Conservation (phyloP, 30 jellyfish, hydroid and myxozoan genomes). For the Aurelia aurita region DNA sequence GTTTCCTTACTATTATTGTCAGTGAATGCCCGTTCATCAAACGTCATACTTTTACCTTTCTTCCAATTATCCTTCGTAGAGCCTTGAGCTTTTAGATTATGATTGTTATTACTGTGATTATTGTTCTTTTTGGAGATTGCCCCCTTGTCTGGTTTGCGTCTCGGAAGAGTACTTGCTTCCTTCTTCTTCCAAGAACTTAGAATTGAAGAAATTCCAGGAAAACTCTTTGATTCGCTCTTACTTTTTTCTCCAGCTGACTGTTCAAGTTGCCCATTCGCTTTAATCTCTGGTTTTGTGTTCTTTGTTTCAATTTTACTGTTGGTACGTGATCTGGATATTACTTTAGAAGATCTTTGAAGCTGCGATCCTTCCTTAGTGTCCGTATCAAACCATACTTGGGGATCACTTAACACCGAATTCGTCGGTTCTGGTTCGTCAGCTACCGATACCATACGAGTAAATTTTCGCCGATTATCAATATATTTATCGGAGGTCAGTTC, state of each 20-base stretch:
- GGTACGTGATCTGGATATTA: neutral
- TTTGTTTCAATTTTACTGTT: neutral
- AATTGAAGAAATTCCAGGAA: slow-evolving; percentile 22
- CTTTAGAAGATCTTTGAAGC: neutral
- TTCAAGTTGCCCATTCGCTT: neutral
- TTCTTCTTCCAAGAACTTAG: slow-evolving; percentile 37
- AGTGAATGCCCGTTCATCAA: slow-evolving; percentile 7
- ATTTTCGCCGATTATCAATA: slow-evolving; percentile 63
- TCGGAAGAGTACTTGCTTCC: slow-evolving; percentile 47
- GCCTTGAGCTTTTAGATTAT: neutral
- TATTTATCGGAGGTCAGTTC: slow-evolving; percentile 46
- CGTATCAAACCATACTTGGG: slow-evolving; percentile 76
- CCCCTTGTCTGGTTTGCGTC: slow-evolving; percentile 10
- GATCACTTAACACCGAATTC: slow-evolving; percentile 35
- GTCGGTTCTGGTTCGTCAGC: slow-evolving; percentile 13
- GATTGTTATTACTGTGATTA: neutral
- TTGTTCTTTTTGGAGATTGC: neutral
- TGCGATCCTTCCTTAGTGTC: neutral
- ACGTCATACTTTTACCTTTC: slow-evolving; percentile 16
- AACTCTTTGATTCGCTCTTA: neutral
- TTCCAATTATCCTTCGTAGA: slow-evolving; percentile 27
- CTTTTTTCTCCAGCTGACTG: neutral
- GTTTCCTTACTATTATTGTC: neutral
- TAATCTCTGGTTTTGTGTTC: neutral
- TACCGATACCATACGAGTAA: slow-evolving; percentile 52